These are phyloP conservation scores for Microtus ochrogaster DNA, from an alignment of 2,113 vertebrate genomes.

Conservation along the genomic window DNA sequence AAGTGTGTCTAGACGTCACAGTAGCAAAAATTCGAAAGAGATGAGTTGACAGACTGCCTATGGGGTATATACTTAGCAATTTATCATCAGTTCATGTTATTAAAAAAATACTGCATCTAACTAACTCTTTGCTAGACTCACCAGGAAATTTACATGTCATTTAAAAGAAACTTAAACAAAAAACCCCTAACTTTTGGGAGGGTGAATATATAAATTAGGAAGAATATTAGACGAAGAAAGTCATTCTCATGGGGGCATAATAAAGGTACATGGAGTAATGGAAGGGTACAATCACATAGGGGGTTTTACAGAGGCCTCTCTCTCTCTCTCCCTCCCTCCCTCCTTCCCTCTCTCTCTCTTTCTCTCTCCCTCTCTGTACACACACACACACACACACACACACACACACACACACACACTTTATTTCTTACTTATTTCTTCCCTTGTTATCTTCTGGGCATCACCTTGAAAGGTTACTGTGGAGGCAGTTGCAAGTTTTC, in stretches of 20 bases:
- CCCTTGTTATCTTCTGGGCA: neutral
- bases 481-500: neutral
- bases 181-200: neutral
- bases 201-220: neutral
- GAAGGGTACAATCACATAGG: neutral
- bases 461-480: neutral
- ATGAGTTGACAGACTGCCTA: neutral
- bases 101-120: neutral
- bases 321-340: no score
- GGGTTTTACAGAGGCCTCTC: neutral
- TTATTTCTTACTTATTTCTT: neutral
- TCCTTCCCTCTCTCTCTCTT: no score
- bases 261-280: no score
- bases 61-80: neutral
- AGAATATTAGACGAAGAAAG: neutral
- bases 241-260: neutral
- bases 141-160: neutral
- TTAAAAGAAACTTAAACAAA: neutral
- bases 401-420: neutral
- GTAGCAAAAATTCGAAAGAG: neutral
- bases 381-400: no score
- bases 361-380: no score
- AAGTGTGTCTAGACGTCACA: neutral
- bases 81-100: slow-evolving; percentile 6
- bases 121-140: neutral